Conservation (phyloP, 2,888 invertebrate genomes). For the Melanophora roralis region DNA sequence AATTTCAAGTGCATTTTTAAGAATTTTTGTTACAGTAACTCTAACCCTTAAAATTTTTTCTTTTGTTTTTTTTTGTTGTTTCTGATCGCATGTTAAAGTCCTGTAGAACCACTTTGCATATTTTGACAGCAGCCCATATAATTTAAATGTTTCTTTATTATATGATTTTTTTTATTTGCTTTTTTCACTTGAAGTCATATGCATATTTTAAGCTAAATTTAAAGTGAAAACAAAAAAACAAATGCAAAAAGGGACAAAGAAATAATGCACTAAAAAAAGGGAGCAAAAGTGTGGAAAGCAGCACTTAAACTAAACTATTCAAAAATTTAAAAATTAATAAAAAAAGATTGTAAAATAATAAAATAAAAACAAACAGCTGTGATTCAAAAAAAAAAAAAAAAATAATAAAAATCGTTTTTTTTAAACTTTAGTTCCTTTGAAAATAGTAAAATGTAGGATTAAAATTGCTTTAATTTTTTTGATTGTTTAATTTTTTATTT, state of each 20-base stretch:
- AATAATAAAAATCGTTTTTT: background rate
- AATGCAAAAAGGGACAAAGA: slow-evolving; percentile 15
- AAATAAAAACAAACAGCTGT: slow-evolving; percentile 4
- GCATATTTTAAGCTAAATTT: slow-evolving; percentile 52
- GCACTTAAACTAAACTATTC: background rate
- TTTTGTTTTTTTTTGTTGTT: background rate
- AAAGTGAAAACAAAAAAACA: background rate
- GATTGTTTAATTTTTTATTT: background rate
- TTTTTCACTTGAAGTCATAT: slow-evolving; percentile 7
- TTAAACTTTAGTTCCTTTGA: background rate
- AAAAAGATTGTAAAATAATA: background rate
- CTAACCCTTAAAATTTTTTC: slow-evolving; percentile 38
- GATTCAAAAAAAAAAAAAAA: background rate
- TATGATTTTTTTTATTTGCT: background rate
- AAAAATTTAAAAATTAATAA: background rate
- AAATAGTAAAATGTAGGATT: background rate
- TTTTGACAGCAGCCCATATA: slow-evolving; percentile 47
- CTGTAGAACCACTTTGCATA: slow-evolving; percentile 48
- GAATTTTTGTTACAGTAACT: background rate
- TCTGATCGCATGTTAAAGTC: background rate
- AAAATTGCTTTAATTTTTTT: background rate
- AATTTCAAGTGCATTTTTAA: background rate
- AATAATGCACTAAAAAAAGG: slow-evolving; percentile 8
- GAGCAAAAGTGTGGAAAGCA: slow-evolving; percentile 42
- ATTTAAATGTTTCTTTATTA: slow-evolving; percentile 20